Base-by-base conservation (phyloP, 1,140 invertebrate species). In the Lineus longissimus region DNA sequence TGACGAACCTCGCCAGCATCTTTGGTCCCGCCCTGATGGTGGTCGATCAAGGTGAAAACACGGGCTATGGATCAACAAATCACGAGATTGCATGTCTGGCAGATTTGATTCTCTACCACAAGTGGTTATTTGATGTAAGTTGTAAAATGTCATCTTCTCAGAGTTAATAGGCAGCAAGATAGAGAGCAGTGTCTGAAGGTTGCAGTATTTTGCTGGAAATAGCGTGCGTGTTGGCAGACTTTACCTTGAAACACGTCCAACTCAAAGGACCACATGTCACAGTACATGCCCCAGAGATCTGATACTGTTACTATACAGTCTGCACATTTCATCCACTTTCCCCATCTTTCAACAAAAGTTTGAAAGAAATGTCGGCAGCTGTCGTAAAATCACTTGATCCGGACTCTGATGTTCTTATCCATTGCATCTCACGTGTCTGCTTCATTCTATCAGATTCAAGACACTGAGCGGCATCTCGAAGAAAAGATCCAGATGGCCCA, bases 11-110 rank as follows among this genome's bases (percentile, higher is more conserved):
- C n/a, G 75, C 75, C 1, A 69, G 76, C 19, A 71, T 75, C 19
- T 81, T 81, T 71, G 79, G 77, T 45, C 77, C 79, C 1, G 69
- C 77, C 0, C 56, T 79, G 2, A 64, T 80, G 68, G 69, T 63
- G 15, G 65, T 64, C n/a, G 70, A 69, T 23, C 13, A 47, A 33
- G 13, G 27, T 30, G 22, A 27, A 56, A 31, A 7, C 36, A 1
- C 66, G 54, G 45, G 62, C 55, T 68, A 43, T 29, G 36, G 59
- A 19, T 31, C 43, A 4, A 69, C 63, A 25, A 59, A 62, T 27
- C 31, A 60, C n/a, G 68, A 75, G 59, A 70, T 75, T 58, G 51
- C 23, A 31, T 59, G 70, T 0, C 45, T 75, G 29, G 66, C 57
- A n/a, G 73, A 75, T 51, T 58, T 73, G 43, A 63, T 70, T 15